Base-by-base conservation (phyloP, 1,140 invertebrate genomes). In the Copidosoma floridanum region DNA sequence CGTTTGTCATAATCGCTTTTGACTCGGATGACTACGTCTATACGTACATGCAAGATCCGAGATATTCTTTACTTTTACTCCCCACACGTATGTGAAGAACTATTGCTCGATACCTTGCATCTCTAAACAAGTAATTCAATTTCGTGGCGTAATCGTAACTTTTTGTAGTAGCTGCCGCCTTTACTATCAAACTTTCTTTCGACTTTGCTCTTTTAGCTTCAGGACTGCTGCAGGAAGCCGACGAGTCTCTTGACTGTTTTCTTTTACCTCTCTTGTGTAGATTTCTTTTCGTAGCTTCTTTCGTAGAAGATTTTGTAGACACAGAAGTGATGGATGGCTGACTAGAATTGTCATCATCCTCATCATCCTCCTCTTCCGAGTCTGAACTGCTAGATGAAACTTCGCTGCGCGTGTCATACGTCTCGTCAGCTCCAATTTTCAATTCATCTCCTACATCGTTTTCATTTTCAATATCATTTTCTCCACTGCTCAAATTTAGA, bases 81-180 rank as follows among this genome's bases (percentile, higher is more conserved):
- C 2, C 26, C 12, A 27, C 1, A 37, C 14, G 64, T 55, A 53
- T 56, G n/a, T n/a, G n/a, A n/a, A n/a, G n/a, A n/a, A n/a, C n/a
- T n/a, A n/a, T n/a, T n/a, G n/a, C n/a, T n/a, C n/a, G 71, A 43
- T 74, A 81, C 65, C 94, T 85, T 61, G 95, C 92, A 79, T 97
- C 93, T 67, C 94, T 85, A 76, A 98, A 97, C 50, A 98, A 84
- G 76, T 97, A 97, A 81, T 95, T 97, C 48, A 98, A 79, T 80
- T 95, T 92, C 10, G 91, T 92, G 71, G 88, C 82, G 72, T 94
- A 94, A 80, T 94, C 91, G 71, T 91, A 90, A 23, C 85, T 88
- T 74, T 90, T 90, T 43, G 52, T 38, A 8, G 82, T 78, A 65
- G 76, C 74, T 41, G 1, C 51, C 29, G 14, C 40, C 18, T 63